A percentile compares a stretch with the other conserved stretches of the same genome.
phyloP scores from a whole-genome alignment of 2,113 vertebrate species.

The Polyodon spathula region DNA sequence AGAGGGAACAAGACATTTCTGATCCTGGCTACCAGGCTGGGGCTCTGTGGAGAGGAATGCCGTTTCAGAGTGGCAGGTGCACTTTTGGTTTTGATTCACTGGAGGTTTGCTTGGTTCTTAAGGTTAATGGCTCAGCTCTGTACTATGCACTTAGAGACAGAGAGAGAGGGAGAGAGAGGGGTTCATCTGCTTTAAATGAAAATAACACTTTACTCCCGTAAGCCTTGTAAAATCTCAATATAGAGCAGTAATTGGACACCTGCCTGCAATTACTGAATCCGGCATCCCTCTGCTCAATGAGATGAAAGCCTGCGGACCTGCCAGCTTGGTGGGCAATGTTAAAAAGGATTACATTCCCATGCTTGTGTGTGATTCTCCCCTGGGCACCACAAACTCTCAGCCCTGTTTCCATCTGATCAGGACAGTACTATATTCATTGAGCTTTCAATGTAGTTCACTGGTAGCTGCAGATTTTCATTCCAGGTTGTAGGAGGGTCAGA shows the following conservation, averaged over 20 bases:
- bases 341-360: neutral
- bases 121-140: neutral
- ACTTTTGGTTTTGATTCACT: neutral
- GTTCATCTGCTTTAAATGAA: neutral
- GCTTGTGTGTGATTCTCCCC: neutral
- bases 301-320: neutral
- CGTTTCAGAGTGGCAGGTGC: neutral
- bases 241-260: neutral
- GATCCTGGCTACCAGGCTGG: constrained; percentile 3
- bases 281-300: neutral
- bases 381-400: neutral
- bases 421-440: too few species aligned
- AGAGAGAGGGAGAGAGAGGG: neutral
- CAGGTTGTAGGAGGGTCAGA: too few species aligned
- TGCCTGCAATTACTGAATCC: neutral
- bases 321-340: neutral
- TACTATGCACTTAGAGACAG: neutral
- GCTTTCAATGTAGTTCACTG: too few species aligned
- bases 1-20: neutral
- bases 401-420: too few species aligned
- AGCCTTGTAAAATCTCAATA: neutral
- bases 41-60: neutral
- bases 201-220: neutral
- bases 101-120: neutral
- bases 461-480: too few species aligned